Base-by-base conservation (phyloP, 2,888 invertebrate genomes). In the Drosophila percnosoma region DNA sequence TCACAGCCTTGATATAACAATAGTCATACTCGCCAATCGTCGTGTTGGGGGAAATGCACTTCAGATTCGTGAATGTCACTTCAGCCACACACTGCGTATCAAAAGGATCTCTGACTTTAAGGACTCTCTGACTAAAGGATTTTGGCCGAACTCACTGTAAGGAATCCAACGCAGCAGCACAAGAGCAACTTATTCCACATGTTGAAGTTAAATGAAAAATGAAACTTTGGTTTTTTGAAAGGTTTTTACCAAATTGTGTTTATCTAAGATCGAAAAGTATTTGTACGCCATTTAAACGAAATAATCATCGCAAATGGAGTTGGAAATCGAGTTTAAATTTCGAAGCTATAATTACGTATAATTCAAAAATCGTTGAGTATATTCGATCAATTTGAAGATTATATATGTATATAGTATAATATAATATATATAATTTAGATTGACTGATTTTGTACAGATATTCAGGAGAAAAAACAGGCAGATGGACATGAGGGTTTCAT, bases 251-350 rank as follows among this genome's bases (percentile, higher is more conserved):
- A 21, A 45, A 45, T 15, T 45, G 4, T 8, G 2, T 4, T 2
- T 4, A 36, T 31, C 4, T 13, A 11, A 24, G 11, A 18, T 40
- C 21, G 0, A 6, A 54, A 10, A 1, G 2, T 15, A 27, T 34
- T 68, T 68, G 27, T 2, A 57, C 38, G 69, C 29, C 29, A 34
- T 5, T 75, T 73, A 40, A 54, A 45, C 53, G 15, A 5, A 27
- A 21, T 54, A 21, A 73, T 52, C 21, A 24, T 15, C 21, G 21
- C 15, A 48, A 54, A 1, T 21, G 11, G 6, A 31, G 21, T 7
- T 24, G 21, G 5, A 29, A 49, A 29, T 29, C 1, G 3, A 27
- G 1, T 11, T 10, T 3, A 13, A 21, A 13, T 15, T 15, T 45
- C 21, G 15, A 24, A 24, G 4, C 15, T 24, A 15, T 15, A 13